Base-by-base conservation (phyloP, 2,797 vertebrate species). In the Pangasius krempfi region DNA sequence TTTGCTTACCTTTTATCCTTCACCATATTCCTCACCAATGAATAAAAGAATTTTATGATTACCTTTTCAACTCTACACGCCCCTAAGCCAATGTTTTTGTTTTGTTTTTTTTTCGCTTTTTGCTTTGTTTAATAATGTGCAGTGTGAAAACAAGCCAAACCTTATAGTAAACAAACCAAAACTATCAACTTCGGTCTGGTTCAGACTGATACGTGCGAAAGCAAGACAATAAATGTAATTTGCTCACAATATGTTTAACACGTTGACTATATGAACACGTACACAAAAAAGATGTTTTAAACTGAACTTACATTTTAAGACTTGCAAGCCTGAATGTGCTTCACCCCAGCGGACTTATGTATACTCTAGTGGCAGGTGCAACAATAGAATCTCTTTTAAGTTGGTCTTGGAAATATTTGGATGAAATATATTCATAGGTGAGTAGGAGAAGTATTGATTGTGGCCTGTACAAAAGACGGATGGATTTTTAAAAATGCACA, bases 401-500 rank as follows among this genome's bases (percentile, higher is more conserved):
- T 87, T 78, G 64, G 56, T 88, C 62, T 91, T 78, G 52, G 86
- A 87, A 89, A 92, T 87, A 66, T 89, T 89, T 83, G 76, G 89
- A 86, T 89, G 79, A 81, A 90, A 88, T 62, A 66, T 64, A 86
- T 66, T 84, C 68, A 47, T 72, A 88, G 86, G 85, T 89, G 84
- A 89, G 86, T 79, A 81, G 86, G 84, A 87, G 73, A 90, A 78
- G 33, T 91, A 92, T 91, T 72, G 92, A 92, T 91, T 79, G 84
- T 85, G 86, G 89, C 81, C 84, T 58, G 82, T 78, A 88, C 89
- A 91, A 91, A 91, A 90, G 73, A 86, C 50, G 20, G 76, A 87
- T 83, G 84, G 85, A 91, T 87, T 86, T 91, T 91, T 68, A 88
- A 89, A 90, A 88, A 91, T 90, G 89, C 87, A 89, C 82, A 88